These are phyloP conservation scores for Zelostemma sp. DNA, from an alignment of 1,140 invertebrate genomes.

Conservation along the genomic window DNA sequence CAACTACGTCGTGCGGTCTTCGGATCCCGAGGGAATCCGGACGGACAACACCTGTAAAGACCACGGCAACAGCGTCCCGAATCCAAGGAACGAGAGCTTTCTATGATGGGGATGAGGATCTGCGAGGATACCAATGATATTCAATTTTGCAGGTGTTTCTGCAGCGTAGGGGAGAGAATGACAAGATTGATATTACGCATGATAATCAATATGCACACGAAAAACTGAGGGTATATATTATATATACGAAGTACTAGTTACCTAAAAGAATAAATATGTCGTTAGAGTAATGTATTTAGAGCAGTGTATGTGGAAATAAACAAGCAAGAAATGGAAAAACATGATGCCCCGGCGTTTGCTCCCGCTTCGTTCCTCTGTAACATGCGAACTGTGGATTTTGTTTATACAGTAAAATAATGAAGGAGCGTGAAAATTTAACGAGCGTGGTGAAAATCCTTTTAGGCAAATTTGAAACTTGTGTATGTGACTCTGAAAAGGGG, in stretches of 20 bases:
- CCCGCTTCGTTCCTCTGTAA: too few relatives aligned
- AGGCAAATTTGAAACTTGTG: too few relatives aligned
- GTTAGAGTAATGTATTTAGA: conserved; percentile 43
- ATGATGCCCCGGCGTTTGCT: too few relatives aligned
- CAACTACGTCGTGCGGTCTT: conserved; percentile 60
- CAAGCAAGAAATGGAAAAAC: conserved; percentile 12
- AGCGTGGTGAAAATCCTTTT: too few relatives aligned
- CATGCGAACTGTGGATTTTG: too few relatives aligned
- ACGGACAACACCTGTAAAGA: conserved; percentile 45
- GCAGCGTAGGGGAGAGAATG: conserved; percentile 48
- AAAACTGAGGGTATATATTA: conserved; percentile 3
- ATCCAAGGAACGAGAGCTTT: conserved; percentile 64
- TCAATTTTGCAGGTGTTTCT: conserved; percentile 32
- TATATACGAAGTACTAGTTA: conserved; percentile 25
- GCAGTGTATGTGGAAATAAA: conserved; percentile 42
- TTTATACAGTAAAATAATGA: too few relatives aligned
- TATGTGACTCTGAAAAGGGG: too few relatives aligned
- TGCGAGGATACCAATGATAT: conserved; percentile 33
- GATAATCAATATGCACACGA: conserved; percentile 46
- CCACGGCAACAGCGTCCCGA: conserved; percentile 28
- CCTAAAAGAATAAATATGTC: conserved; percentile 32
- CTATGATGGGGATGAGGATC: conserved; percentile 57
- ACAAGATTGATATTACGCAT: conserved; percentile 48
- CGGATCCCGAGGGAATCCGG: conserved; percentile 50
- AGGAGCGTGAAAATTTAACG: too few relatives aligned